These are phyloP conservation scores for Liparis tanakae DNA, from an alignment of 2,797 vertebrate genomes.

Conservation along the genomic window DNA sequence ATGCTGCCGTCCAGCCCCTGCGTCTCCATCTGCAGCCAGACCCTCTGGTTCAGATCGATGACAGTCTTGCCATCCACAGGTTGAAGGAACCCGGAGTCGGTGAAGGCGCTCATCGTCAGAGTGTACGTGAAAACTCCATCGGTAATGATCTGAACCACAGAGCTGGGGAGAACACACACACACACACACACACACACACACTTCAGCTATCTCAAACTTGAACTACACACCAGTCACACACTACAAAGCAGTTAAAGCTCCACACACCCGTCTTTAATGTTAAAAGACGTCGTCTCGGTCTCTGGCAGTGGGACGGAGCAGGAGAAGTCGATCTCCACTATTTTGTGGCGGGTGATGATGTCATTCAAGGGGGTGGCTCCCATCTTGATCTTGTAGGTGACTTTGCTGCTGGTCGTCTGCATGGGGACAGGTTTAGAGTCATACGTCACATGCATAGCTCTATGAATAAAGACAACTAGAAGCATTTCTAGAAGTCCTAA, in stretches of 20 bases:
- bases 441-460: no score
- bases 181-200: neutral
- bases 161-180: neutral
- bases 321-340: slow-evolving; percentile 1
- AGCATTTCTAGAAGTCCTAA: no score
- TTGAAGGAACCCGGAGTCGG: rapidly evolving
- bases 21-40: no score
- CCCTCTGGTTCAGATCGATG: no score
- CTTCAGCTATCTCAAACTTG: neutral
- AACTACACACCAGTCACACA: neutral
- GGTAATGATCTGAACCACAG: neutral
- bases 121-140: neutral
- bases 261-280: slow-evolving; percentile 9
- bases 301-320: neutral
- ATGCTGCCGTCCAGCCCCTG: no score
- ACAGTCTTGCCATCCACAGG: no score
- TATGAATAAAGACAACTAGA: no score
- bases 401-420: neutral
- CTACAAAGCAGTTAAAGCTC: neutral
- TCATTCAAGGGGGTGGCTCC: neutral
- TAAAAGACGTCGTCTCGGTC: neutral
- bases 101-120: neutral
- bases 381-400: neutral
- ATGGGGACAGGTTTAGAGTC: no score
- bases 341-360: neutral